phyloP scores from a whole-genome alignment of 35 echinoderm and acorn worm genomes.

The Ophioderma brevispina region DNA sequence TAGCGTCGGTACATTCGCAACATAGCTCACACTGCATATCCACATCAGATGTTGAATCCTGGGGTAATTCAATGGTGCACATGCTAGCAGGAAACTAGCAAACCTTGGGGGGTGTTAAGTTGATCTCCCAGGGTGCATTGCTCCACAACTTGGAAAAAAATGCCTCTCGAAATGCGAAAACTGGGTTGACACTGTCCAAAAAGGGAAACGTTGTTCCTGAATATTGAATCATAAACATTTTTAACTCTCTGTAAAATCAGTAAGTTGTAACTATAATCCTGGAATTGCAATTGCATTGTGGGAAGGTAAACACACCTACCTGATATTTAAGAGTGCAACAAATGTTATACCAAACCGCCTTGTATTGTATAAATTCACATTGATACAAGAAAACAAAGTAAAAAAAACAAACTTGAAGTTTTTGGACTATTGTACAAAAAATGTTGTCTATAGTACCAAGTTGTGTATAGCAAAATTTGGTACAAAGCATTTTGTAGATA shows the following conservation, averaged over 20 bases:
- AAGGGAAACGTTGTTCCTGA: no score
- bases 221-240: no score
- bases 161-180: no score
- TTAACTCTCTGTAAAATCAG: background rate
- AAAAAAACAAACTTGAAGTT: background rate
- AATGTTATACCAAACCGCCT: conserved; percentile 3
- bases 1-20: conserved; percentile 32
- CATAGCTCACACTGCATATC: conserved; percentile 53
- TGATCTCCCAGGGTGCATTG: background rate
- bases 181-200: no score
- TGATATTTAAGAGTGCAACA: background rate
- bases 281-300: background rate
- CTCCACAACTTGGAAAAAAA: no score
- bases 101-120: background rate
- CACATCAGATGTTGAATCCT: conserved; percentile 45
- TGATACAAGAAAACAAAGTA: background rate
- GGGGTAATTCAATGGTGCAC: conserved; percentile 33
- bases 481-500: conserved; percentile 14
- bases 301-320: background rate
- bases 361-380: conserved; percentile 2
- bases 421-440: background rate
- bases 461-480: background rate
- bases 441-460: conserved; percentile 4
- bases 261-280: no score
- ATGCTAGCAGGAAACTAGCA: conserved; percentile 34